These are phyloP conservation scores for Spondyliosoma cantharus DNA, from an alignment of 2,797 vertebrate species.

Conservation along the genomic window DNA sequence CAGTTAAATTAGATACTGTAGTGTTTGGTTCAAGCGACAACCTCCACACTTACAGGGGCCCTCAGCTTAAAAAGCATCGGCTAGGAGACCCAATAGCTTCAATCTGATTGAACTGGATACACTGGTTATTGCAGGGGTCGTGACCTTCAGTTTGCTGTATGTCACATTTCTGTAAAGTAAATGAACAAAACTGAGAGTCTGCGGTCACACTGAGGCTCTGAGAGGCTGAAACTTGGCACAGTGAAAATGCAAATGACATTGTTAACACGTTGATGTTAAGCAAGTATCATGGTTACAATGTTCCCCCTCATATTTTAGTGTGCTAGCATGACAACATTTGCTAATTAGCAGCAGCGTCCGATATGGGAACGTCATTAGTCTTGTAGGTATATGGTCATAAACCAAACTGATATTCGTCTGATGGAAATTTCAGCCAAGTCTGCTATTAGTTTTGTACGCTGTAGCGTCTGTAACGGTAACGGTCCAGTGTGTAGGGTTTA, in stretches of 20 bases:
- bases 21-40: not conserved
- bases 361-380: not conserved
- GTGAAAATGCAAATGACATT: not conserved
- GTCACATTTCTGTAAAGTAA: not conserved
- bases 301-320: not conserved
- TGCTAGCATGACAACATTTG: not conserved
- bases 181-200: not conserved
- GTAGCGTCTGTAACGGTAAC: too few relatives aligned
- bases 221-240: not conserved
- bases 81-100: not conserved
- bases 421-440: too few relatives aligned
- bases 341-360: not conserved
- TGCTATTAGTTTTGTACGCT: too few relatives aligned
- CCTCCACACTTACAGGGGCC: constrained; percentile 9
- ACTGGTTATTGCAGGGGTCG: not conserved
- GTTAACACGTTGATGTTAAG: not conserved
- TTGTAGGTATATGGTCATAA: not conserved
- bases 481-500: too few relatives aligned
- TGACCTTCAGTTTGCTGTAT: constrained; percentile 6
- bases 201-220: not conserved
- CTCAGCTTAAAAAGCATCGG: not conserved
- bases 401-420: too few relatives aligned
- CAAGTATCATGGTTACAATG: not conserved
- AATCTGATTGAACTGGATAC: constrained; percentile 3
- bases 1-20: constrained; percentile 34